Conservation (phyloP, 2,888 invertebrate species). For the Augochlorella aurata region DNA sequence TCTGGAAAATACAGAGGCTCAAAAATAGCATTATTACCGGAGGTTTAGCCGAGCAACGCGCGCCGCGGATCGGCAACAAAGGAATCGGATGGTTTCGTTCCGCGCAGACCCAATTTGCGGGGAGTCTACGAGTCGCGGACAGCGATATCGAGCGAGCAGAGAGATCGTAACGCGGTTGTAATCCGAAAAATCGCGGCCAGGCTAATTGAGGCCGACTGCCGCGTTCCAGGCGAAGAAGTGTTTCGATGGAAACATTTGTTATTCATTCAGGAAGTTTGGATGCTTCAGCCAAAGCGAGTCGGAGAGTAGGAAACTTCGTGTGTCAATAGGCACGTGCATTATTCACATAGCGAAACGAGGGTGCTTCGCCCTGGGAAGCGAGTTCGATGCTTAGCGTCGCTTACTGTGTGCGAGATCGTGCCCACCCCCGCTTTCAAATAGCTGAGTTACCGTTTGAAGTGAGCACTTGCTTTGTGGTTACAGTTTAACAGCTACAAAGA, state of each 20-base stretch:
- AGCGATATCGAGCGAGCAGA: neutral
- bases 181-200: neutral
- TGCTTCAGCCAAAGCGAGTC: conserved; percentile 30
- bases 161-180: neutral
- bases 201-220: conserved; percentile 49
- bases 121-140: too few species aligned
- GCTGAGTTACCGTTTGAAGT: conserved; percentile 37
- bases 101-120: too few species aligned
- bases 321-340: conserved; percentile 65
- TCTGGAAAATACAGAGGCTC: too few species aligned
- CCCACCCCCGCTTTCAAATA: conserved; percentile 26
- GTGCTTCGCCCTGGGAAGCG: conserved; percentile 38
- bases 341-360: conserved; percentile 59
- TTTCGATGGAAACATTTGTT: conserved; percentile 52
- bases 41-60: too few species aligned
- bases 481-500: conserved; percentile 54
- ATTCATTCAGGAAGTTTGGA: conserved; percentile 56
- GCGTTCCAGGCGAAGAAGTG: neutral
- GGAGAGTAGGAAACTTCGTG: conserved; percentile 46
- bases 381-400: conserved; percentile 44
- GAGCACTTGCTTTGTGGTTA: conserved; percentile 35
- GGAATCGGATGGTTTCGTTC: too few species aligned
- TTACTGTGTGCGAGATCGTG: conserved; percentile 29
- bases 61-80: too few species aligned
- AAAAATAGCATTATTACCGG: too few species aligned